Conservation (phyloP, 2,113 vertebrate genomes). For the Strigops habroptila region DNA sequence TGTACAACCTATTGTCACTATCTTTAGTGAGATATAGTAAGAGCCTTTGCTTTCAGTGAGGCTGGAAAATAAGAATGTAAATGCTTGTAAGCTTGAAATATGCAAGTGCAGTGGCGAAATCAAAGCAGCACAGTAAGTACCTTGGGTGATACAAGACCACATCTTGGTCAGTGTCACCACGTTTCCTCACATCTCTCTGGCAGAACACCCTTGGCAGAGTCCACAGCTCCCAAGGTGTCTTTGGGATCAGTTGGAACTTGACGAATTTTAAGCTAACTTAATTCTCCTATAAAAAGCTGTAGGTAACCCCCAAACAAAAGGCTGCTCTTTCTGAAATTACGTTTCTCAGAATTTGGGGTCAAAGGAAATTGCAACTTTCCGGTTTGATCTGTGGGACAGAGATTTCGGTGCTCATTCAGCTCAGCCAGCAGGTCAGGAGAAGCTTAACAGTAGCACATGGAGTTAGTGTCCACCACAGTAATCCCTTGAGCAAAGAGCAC, state of each 20-base stretch:
- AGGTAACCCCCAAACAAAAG: slow-evolving; percentile 26
- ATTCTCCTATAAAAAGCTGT: not conserved
- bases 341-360: slow-evolving; percentile 22
- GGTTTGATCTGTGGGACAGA: slow-evolving; percentile 18
- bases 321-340: not conserved
- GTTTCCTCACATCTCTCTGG: not conserved
- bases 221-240: rapidly evolving
- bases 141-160: not conserved
- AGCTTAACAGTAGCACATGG: not conserved
- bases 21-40: not conserved
- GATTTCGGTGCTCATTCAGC: not conserved
- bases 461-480: not conserved
- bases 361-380: slow-evolving; percentile 56
- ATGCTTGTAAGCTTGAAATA: not conserved
- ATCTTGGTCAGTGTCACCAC: not conserved
- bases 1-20: not conserved
- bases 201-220: not conserved
- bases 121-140: not conserved
- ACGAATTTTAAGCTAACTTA: not conserved
- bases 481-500: slow-evolving; percentile 51
- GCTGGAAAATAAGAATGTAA: not conserved
- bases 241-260: not conserved
- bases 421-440: slow-evolving; percentile 48
- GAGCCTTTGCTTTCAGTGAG: not conserved
- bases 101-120: not conserved